Conservation (phyloP, 2,113 vertebrate genomes). For the Daboia siamensis region DNA sequence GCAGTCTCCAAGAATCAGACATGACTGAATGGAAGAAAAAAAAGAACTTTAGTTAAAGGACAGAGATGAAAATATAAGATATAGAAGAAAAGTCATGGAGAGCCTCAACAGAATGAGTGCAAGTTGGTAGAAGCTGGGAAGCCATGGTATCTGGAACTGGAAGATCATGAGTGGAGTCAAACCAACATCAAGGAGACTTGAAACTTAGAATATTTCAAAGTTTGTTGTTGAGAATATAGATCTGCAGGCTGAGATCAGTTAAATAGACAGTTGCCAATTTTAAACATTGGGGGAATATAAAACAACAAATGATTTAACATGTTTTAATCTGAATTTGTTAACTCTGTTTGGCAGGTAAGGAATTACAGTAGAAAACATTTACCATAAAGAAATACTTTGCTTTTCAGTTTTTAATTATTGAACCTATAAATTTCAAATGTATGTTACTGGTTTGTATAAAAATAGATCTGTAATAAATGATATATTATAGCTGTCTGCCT, state of each 20-base stretch:
- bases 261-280: not conserved
- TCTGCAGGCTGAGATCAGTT: not conserved
- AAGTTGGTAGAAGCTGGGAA: not conserved
- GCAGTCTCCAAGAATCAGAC: not conserved
- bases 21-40: not conserved
- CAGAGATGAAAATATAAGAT: not conserved
- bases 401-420: not conserved
- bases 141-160: not conserved
- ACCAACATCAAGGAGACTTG: not conserved
- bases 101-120: not conserved
- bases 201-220: not conserved
- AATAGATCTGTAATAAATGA: not conserved
- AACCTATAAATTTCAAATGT: not conserved
- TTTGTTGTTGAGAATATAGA: not conserved
- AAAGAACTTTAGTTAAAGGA: not conserved
- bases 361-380: not conserved
- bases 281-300: not conserved
- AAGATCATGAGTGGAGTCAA: not conserved
- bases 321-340: not conserved
- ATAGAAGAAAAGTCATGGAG: not conserved
- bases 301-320: not conserved
- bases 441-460: not conserved
- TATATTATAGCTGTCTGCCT: slow-evolving; percentile 1
- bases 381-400: not conserved
- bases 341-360: not conserved